A percentile compares a stretch with the other conserved stretches of the same genome.
Conservation (phyloP, 2,113 vertebrate genomes). For the Vicugna pacos region DNA sequence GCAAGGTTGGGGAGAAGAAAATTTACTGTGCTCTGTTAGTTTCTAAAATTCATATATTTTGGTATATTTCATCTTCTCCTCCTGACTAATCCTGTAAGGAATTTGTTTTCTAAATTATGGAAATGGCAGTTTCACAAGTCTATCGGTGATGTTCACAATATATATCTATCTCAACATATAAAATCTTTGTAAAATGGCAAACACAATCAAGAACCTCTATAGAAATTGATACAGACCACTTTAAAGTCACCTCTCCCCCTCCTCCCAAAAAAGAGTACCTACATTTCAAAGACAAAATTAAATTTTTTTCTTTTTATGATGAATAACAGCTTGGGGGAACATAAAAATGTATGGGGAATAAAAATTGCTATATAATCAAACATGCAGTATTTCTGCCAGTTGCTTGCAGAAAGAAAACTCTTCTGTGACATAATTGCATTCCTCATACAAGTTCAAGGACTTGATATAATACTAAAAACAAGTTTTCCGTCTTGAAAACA, state of each 20-base stretch:
- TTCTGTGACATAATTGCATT: not conserved
- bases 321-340: not conserved
- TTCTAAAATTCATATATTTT: not conserved
- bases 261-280: not conserved
- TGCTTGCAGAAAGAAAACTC: conserved; percentile 13
- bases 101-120: conserved; percentile 49
- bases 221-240: conserved; percentile 44
- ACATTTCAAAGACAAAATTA: conserved; percentile 44
- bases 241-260: not conserved
- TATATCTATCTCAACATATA: not conserved
- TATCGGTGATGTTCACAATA: not conserved
- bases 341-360: not conserved
- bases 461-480: not conserved
- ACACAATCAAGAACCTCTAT: conserved; percentile 9
- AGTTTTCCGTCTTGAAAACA: conserved; percentile 35
- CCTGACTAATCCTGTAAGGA: not conserved
- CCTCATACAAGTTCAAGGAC: not conserved
- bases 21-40: not conserved
- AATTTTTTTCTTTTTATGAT: not conserved
- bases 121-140: not conserved
- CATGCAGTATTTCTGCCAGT: not conserved
- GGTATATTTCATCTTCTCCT: not conserved
- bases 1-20: not conserved
- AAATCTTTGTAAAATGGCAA: conserved; percentile 9
- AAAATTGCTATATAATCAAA: not conserved